Base-by-base conservation (phyloP, 2,888 invertebrate species). In the Ophioninae sp. region DNA sequence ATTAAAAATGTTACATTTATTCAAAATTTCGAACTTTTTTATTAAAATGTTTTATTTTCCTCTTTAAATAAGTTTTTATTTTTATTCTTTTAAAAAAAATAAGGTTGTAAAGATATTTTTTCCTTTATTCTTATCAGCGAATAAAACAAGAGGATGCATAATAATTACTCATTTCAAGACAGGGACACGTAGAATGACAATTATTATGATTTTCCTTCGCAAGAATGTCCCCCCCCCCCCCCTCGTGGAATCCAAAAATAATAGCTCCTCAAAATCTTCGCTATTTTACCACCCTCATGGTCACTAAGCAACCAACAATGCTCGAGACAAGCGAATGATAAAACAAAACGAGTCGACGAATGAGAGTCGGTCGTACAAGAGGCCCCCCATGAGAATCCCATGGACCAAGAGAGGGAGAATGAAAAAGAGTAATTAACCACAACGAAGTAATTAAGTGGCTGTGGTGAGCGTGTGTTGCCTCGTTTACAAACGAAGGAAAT, bases 361-460 rank as follows among this genome's bases (percentile, higher is more conserved):
- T 59, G 20, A 57, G 50, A n/a, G 41, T 61, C 10, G 8, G 44
- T n/a, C n/a, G n/a, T 44, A 7, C 44, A 41, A 17, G 39, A 39
- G 3, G 21, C 30, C 57, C 23, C 23, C 13, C 1, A n/a, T 59
- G 72, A 23, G 69, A 77, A 50, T 6, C n/a, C 10, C 7, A 41
- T 7, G 37, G 50, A 44, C 20, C 20, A 57, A 61, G 2, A 50
- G 68, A 61, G 21, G 70, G 21, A 56, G 21, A 41, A 23, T 56
- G 56, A 61, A 21, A 68, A 61, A 78, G 82, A 69, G 69, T 82
- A 78, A 82, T 82, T 82, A 82, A 78, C 72, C 69, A 37, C 74
- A 74, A 65, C 44, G 61, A 78, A 44, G 67, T 82, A 82, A 80
- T 83, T 80, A 80, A 83, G 80, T 83, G 77, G 56, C 69, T 64